Evolutionary conservation across 1,140 invertebrate genomes (phyloP).

Genomic region (Ephestia elutella): DNA sequence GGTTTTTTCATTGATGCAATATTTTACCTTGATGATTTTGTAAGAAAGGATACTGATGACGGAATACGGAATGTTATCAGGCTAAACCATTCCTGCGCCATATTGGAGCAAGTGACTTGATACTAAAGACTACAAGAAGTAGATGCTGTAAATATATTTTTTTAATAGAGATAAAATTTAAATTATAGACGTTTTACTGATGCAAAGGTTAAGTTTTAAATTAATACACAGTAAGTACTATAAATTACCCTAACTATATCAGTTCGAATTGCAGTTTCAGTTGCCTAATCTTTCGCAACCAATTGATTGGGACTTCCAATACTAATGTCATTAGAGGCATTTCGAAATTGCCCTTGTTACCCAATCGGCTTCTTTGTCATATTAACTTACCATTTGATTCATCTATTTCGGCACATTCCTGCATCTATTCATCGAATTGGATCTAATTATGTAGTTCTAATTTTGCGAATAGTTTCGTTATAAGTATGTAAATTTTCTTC

Average conservation of each 20-base stretch:
- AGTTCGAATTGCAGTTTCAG: background rate
- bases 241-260: background rate
- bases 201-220: no score
- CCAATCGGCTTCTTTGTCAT: background rate
- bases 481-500: background rate
- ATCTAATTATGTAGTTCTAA: background rate
- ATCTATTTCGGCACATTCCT: constrained; percentile 1
- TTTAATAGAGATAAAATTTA: no score
- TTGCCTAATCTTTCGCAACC: background rate
- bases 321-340: background rate
- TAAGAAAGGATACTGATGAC: no score
- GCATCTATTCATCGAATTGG: background rate
- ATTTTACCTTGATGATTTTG: no score
- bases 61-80: no score
- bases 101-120: no score
- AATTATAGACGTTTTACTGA: no score
- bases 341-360: background rate
- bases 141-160: no score
- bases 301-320: background rate
- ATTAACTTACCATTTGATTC: background rate
- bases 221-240: no score
- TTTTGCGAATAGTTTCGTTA: background rate
- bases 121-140: no score
- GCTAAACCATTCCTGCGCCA: no score
- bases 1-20: no score